These are phyloP conservation scores for Rattus rattus DNA, from an alignment of 2,113 vertebrate genomes.

Conservation along the genomic window DNA sequence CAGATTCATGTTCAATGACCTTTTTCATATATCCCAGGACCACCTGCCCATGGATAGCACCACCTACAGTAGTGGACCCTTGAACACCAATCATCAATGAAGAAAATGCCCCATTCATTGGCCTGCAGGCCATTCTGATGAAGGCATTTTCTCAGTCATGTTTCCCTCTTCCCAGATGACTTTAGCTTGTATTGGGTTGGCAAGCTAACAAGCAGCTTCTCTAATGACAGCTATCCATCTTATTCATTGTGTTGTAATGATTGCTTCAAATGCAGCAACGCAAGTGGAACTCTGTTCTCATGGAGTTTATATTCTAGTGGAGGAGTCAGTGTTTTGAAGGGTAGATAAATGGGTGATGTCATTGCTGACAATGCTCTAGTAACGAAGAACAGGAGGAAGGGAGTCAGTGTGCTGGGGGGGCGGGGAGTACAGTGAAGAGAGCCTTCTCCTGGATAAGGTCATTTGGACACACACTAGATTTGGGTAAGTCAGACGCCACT, in stretches of 20 bases:
- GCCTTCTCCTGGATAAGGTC: not conserved
- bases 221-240: not conserved
- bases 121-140: not conserved
- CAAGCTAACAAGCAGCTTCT: not conserved
- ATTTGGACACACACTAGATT: not conserved
- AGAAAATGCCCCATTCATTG: not conserved
- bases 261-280: not conserved
- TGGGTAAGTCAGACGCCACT: not conserved
- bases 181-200: not conserved
- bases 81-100: not conserved
- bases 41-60: not conserved
- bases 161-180: not conserved
- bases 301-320: not conserved
- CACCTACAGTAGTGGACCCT: not conserved
- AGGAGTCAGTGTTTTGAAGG: not conserved
- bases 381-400: not conserved
- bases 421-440: not conserved
- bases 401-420: not conserved
- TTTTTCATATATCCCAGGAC: not conserved
- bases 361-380: not conserved
- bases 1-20: not conserved
- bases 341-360: not conserved
- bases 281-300: not conserved
- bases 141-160: not conserved
- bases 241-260: not conserved